phyloP scores from a whole-genome alignment of 2,797 vertebrate species.

The Enteromius mattozi region DNA sequence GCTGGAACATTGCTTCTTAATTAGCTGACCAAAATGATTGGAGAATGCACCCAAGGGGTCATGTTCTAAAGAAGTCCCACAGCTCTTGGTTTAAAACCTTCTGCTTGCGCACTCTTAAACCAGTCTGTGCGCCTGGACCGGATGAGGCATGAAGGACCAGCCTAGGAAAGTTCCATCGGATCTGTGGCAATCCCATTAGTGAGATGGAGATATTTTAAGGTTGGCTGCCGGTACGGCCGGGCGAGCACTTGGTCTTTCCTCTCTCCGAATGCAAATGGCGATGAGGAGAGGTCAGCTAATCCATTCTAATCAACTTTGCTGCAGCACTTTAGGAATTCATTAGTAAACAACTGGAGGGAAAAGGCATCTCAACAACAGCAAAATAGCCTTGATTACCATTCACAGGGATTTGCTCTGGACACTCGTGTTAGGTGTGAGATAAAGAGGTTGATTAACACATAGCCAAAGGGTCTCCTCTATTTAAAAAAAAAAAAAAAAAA shows the following conservation, averaged over 20 bases:
- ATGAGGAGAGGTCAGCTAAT: constrained; percentile 71
- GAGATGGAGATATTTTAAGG: constrained; percentile 65
- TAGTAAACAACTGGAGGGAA: constrained; percentile 73
- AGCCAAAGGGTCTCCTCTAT: constrained; percentile 34
- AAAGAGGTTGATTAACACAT: constrained; percentile 58
- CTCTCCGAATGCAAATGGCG: constrained; percentile 61
- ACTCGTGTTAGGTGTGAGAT: constrained; percentile 69
- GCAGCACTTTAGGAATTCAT: constrained; percentile 76
- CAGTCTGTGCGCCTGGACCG: not conserved
- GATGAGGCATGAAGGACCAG: constrained; percentile 48
- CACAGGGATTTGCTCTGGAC: constrained; percentile 67
- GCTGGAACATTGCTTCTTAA: constrained; percentile 81
- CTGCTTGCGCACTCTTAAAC: constrained; percentile 5
- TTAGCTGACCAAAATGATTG: constrained; percentile 81
- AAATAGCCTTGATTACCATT: constrained; percentile 75
- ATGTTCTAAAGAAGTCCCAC: constrained; percentile 70
- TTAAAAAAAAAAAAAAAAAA: not conserved
- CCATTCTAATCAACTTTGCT: constrained; percentile 77
- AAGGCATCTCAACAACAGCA: constrained; percentile 68
- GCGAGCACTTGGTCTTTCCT: constrained; percentile 62
- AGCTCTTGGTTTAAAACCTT: constrained; percentile 61
- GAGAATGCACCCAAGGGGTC: constrained; percentile 70
- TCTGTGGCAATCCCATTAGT: constrained; percentile 57
- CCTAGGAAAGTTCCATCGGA: constrained; percentile 43
- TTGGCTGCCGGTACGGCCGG: constrained; percentile 62